phyloP scores from a whole-genome alignment of 2,113 vertebrate genomes.

The Copsychus sechellarum region DNA sequence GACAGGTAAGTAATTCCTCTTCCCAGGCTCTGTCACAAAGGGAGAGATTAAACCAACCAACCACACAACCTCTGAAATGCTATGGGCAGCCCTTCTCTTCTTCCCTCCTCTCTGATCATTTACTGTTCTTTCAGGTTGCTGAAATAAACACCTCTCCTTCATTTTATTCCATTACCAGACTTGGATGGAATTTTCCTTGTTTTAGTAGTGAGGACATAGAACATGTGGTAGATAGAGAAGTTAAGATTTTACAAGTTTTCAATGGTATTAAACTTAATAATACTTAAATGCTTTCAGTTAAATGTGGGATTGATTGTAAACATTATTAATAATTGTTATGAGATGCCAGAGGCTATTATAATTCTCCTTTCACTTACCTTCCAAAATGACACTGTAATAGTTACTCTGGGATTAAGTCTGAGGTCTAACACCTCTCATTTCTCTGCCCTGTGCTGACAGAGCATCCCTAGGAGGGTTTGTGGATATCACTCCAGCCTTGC shows the following conservation, averaged over 20 bases:
- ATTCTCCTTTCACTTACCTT: background rate
- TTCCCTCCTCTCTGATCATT: constrained; percentile 6
- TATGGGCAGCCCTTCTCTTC: background rate
- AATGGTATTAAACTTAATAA: background rate
- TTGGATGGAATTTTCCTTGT: background rate
- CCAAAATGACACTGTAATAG: background rate
- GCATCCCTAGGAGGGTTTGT: background rate
- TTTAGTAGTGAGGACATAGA: background rate
- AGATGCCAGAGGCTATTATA: background rate
- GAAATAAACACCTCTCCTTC: background rate
- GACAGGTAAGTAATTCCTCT: constrained; percentile 60
- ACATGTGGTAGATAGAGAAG: background rate
- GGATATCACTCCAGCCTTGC: background rate
- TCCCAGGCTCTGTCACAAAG: constrained; percentile 49
- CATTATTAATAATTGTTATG: background rate
- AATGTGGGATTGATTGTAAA: background rate
- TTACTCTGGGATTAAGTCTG: background rate
- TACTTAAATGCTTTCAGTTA: background rate
- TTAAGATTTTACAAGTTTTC: background rate
- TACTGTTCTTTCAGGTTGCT: background rate
- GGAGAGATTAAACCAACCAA: constrained; percentile 42
- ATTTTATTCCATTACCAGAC: background rate
- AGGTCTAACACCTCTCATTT: background rate
- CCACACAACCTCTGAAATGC: constrained; percentile 13
- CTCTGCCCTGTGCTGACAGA: background rate